Percentiles rank a stretch among this genome's conserved stretches.
Conservation (phyloP, 2,888 invertebrate genomes). For the Scotopteryx bipunctaria region DNA sequence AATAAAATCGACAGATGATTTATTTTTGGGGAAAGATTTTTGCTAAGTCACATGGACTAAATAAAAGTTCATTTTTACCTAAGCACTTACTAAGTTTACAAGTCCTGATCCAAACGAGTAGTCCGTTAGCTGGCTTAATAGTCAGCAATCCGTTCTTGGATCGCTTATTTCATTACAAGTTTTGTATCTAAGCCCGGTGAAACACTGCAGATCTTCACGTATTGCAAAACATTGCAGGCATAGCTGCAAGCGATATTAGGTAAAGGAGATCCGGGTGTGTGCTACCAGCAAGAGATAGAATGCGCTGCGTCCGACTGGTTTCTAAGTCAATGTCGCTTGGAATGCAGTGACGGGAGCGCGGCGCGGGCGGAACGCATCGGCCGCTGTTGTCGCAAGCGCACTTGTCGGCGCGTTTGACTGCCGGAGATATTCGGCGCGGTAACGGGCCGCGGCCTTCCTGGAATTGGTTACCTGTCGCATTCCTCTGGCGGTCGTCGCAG, state of each 20-base stretch:
- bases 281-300: constrained; percentile 19
- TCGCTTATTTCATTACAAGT: constrained; percentile 14
- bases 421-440: constrained; percentile 82
- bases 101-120: constrained; percentile 1
- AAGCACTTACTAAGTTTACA: constrained; percentile 1
- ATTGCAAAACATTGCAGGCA: constrained; percentile 32
- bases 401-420: constrained; percentile 82
- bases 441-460: constrained; percentile 83
- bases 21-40: constrained; percentile 6
- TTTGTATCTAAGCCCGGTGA: constrained; percentile 4
- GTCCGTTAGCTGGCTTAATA: constrained; percentile 16
- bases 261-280: constrained; percentile 38
- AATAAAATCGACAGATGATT: neutral
- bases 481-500: constrained; percentile 71
- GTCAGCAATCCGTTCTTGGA: constrained; percentile 5
- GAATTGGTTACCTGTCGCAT: constrained; percentile 83
- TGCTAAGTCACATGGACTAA: too few species aligned
- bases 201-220: constrained; percentile 21
- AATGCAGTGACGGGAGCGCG: constrained; percentile 62
- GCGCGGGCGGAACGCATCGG: constrained; percentile 61
- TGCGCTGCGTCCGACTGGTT: constrained; percentile 64
- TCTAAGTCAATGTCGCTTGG: constrained; percentile 79
- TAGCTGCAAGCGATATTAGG: constrained; percentile 40
- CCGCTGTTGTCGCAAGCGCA: constrained; percentile 81
- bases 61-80: neutral